phyloP scores from a whole-genome alignment of 2,797 vertebrate genomes.

The Pseudochirops corinnae region DNA sequence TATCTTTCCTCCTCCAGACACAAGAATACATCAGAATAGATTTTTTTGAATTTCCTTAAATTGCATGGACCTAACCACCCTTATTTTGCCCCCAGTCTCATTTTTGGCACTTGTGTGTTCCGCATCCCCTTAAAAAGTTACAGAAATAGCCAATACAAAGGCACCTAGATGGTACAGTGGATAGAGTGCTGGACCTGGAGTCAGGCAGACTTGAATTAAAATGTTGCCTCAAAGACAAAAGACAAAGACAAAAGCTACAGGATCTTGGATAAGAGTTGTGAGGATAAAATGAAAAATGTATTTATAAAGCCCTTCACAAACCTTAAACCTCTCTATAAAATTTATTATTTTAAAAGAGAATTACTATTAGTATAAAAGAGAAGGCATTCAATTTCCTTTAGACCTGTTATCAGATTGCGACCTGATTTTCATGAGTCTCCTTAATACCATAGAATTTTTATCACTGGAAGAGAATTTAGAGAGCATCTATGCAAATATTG shows the following conservation, averaged over 20 bases:
- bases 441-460: conserved; percentile 50
- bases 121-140: neutral
- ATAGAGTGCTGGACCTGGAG: neutral
- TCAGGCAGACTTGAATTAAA: neutral
- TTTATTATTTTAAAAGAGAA: neutral
- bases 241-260: neutral
- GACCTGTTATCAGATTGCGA: conserved; percentile 17
- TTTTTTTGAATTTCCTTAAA: neutral
- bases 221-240: neutral
- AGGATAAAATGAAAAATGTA: conserved; percentile 2
- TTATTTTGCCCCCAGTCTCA: neutral
- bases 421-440: conserved; percentile 41
- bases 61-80: neutral
- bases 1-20: neutral
- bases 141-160: neutral
- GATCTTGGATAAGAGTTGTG: neutral
- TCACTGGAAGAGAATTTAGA: conserved; percentile 5
- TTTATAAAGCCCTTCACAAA: neutral
- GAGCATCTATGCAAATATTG: neutral
- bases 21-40: neutral
- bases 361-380: neutral
- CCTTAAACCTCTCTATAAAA: neutral
- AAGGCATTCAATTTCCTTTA: neutral
- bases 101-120: neutral
- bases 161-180: neutral